Conservation (phyloP, 2,797 vertebrate genomes). For the Poeciliopsis gracilis region DNA sequence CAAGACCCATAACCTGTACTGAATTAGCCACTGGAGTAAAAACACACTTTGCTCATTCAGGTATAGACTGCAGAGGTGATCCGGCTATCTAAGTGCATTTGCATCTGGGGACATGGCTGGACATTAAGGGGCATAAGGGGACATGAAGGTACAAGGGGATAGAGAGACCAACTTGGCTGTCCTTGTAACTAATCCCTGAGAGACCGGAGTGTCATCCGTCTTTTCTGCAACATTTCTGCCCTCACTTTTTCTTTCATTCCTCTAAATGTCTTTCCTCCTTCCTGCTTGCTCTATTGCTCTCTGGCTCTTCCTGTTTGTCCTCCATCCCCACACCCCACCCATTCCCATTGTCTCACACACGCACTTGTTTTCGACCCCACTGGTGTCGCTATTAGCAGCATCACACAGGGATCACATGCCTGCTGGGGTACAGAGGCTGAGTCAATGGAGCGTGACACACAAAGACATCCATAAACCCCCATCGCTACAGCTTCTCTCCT, state of each 20-base stretch:
- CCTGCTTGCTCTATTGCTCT: constrained; percentile 21
- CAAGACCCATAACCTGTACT: constrained; percentile 27
- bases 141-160: constrained; percentile 56
- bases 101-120: constrained; percentile 60
- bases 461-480: constrained; percentile 79
- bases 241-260: constrained; percentile 33
- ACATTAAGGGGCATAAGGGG: constrained; percentile 55
- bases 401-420: constrained; percentile 82
- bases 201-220: constrained; percentile 85
- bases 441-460: constrained; percentile 87
- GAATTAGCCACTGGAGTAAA: constrained; percentile 53
- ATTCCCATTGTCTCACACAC: constrained; percentile 43
- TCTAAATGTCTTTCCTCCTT: constrained; percentile 20
- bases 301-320: constrained; percentile 64
- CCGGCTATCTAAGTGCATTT: constrained; percentile 57
- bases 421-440: constrained; percentile 83
- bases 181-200: constrained; percentile 85
- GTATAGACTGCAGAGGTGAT: constrained; percentile 65
- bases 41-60: constrained; percentile 54
- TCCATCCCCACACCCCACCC: not conserved
- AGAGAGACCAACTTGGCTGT: constrained; percentile 82
- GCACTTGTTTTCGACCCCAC: constrained; percentile 74
- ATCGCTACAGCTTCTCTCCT: constrained; percentile 81
- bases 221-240: constrained; percentile 65
- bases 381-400: constrained; percentile 76